Base-by-base conservation (phyloP, 1,140 invertebrate genomes). In the Solenopsis fugax region DNA sequence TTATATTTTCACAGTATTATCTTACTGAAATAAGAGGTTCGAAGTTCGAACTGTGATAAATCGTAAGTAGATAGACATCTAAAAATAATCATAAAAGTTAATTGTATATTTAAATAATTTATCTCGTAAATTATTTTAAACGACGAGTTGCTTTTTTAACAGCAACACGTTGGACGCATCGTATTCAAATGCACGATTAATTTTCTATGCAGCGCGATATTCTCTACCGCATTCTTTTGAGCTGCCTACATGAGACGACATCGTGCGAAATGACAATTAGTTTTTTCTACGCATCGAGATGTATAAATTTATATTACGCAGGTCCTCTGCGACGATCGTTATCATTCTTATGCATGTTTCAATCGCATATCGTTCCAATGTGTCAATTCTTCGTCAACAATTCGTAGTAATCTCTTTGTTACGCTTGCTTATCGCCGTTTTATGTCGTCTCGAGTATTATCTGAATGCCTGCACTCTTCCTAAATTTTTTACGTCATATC, bases 211-310 rank as follows among this genome's bases (percentile, higher is more conserved):
- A 77, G 67, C 77, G 62, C 77, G 54, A 85, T 84, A n/a, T 81
- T 84, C 60, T 41, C 62, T 82, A 45, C 71, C 71, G 91, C 91
- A 94, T 93, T 94, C 92, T 89, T 86, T 69, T 85, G 85, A 84
- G 73, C 88, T 90, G 89, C 87, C 89, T 77, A 60, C 86, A 84
- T 72, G 89, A 91, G 91, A 92, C 91, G 54, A 56, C 60, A 56
- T 81, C 60, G 72, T n/a, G 56, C 62, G 62, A 52, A 45, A 87
- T 90, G 58, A 82, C 37, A 87, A 90, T 91, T 77, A 90, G 89
- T 67, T 89, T 18, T 6, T 91, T 77, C 54, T 91, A 24, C 85
- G 89, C 89, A 88, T 62, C 52, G 24, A 67, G 52, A 41, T n/a
- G 1, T 45, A 13, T 58, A 52, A 60, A 85, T 69, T 69, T 72